phyloP scores from a whole-genome alignment of 1,140 invertebrate genomes.

The Drosophila nannoptera region DNA sequence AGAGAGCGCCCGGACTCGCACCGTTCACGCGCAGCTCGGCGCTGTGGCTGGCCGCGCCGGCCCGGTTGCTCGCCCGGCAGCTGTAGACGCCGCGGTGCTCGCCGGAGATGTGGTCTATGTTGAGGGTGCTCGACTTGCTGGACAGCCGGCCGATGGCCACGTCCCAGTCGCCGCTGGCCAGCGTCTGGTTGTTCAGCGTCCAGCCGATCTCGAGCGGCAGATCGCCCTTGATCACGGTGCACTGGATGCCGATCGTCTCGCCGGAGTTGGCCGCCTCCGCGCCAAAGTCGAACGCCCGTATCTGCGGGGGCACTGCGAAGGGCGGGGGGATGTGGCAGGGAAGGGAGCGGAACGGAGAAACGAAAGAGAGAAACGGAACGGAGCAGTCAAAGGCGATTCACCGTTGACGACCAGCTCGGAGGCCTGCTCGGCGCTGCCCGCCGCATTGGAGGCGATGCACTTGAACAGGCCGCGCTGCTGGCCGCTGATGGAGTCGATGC shows the following conservation, averaged over 20 bases:
- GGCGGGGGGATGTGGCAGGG: not conserved
- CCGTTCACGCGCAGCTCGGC: conserved; percentile 75
- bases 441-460: conserved; percentile 84
- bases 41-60: conserved; percentile 81
- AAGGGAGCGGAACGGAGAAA: conserved; percentile 10
- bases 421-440: conserved; percentile 83
- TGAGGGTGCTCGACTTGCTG: conserved; percentile 72
- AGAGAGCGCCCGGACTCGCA: conserved; percentile 25
- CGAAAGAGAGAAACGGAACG: conserved; percentile 1
- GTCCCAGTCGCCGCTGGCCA: conserved; percentile 65
- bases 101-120: conserved; percentile 80
- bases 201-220: conserved; percentile 88
- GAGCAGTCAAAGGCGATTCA: conserved; percentile 51
- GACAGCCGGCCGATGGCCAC: conserved; percentile 79
- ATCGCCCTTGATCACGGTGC: conserved; percentile 91
- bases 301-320: conserved; percentile 83
- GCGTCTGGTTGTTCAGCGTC: conserved; percentile 79
- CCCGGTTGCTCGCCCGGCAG: conserved; percentile 87
- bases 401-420: conserved; percentile 84
- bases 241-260: conserved; percentile 85
- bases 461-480: conserved; percentile 87
- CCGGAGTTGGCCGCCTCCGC: conserved; percentile 85
- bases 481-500: conserved; percentile 85
- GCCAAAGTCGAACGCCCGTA: conserved; percentile 85
- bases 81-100: conserved; percentile 88